These are phyloP conservation scores for Prinia subflava DNA, from an alignment of 2,113 vertebrate species.

Conservation along the genomic window DNA sequence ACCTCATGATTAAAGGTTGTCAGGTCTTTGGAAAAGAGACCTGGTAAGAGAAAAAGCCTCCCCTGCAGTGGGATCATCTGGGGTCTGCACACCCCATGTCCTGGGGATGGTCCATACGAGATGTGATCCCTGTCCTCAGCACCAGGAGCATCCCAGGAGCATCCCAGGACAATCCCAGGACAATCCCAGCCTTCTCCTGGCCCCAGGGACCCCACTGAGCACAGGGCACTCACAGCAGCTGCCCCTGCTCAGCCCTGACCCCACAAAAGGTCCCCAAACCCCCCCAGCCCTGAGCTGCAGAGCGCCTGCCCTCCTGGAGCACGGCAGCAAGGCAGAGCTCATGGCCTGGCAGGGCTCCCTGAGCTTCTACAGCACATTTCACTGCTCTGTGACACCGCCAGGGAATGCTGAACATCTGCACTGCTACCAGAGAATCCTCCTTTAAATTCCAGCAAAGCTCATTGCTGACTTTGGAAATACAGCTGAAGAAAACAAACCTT, in stretches of 20 bases:
- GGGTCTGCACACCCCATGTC: rapidly evolving
- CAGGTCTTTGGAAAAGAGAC: neutral
- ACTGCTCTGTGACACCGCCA: rapidly evolving
- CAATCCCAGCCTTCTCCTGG: neutral
- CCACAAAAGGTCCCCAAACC: neutral
- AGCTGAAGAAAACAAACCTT: neutral
- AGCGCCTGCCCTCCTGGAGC: rapidly evolving
- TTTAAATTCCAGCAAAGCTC: neutral
- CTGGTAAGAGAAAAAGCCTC: neutral
- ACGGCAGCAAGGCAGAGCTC: neutral
- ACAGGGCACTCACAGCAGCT: neutral
- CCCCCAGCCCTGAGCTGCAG: neutral
- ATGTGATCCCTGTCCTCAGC: neutral
- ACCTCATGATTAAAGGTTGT: neutral
- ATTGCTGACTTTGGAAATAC: rapidly evolving
- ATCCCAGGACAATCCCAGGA: neutral
- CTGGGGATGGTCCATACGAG: rapidly evolving
- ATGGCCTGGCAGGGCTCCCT: neutral
- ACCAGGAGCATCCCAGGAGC: rapidly evolving
- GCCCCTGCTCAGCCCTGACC: neutral
- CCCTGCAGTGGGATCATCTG: too few relatives aligned
- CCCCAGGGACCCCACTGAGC: neutral
- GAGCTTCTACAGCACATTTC: neutral
- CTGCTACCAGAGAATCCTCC: neutral
- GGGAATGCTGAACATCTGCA: rapidly evolving